These are phyloP conservation scores for Paralichthys olivaceus DNA, from an alignment of 2,113 vertebrate genomes.

Conservation along the genomic window DNA sequence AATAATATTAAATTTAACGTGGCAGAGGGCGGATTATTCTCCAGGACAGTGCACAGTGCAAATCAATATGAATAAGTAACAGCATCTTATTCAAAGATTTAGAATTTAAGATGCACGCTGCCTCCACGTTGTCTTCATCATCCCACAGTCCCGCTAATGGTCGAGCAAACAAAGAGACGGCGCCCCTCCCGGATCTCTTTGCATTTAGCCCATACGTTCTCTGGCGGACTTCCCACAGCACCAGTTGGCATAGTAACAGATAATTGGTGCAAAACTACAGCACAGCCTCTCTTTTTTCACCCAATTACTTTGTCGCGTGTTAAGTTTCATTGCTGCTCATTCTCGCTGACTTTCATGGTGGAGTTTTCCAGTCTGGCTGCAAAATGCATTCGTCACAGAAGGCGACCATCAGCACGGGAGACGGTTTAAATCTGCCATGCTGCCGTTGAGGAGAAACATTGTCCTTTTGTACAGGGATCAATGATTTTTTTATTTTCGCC, in stretches of 20 bases:
- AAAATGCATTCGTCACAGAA: neutral
- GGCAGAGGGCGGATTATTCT: neutral
- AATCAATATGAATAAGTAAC: conserved; percentile 28
- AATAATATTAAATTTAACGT: conserved; percentile 17
- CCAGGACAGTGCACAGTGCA: neutral
- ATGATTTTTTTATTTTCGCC: neutral
- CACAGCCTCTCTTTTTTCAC: neutral
- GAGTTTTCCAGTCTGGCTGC: neutral
- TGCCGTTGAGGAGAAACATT: neutral
- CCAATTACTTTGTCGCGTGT: neutral
- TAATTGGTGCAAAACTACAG: neutral
- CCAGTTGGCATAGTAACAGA: conserved; percentile 5
- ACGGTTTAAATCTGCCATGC: neutral
- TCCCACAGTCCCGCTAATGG: neutral
- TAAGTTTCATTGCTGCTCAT: neutral
- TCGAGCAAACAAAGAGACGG: neutral
- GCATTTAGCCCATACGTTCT: neutral
- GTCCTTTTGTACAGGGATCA: neutral
- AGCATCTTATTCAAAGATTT: neutral
- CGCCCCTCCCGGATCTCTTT: neutral
- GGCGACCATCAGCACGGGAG: neutral
- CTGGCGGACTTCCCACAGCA: neutral
- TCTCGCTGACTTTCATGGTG: neutral
- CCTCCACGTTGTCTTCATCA: neutral
- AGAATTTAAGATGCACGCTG: neutral